phyloP scores from a whole-genome alignment of 2,113 vertebrate species.

The Bombycilla garrulus region DNA sequence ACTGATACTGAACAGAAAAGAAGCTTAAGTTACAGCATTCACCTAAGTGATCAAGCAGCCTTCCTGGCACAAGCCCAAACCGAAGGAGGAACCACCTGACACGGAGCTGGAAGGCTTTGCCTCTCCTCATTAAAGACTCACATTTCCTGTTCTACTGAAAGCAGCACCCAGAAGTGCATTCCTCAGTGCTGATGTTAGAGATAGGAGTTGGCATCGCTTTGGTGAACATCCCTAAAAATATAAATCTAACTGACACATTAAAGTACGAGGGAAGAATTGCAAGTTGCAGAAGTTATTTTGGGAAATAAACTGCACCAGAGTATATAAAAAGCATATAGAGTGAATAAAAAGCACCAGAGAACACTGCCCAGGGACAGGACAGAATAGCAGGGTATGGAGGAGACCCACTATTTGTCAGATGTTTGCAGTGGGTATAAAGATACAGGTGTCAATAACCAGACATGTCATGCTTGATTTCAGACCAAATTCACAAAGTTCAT shows the following conservation, averaged over 20 bases:
- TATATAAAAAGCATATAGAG: too few species aligned
- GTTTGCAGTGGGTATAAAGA: not conserved
- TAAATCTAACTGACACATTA: not conserved
- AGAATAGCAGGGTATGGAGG: rapidly evolving
- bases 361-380: not conserved
- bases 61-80: not conserved
- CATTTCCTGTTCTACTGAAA: conserved; percentile 19
- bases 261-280: not conserved
- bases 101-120: not conserved
- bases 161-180: not conserved
- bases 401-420: not conserved
- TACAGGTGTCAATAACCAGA: not conserved
- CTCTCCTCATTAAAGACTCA: not conserved
- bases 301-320: not conserved
- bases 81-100: not conserved
- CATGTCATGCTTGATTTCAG: not conserved
- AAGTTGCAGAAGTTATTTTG: not conserved
- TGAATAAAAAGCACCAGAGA: not conserved
- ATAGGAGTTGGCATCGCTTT: not conserved
- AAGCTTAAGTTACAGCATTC: not conserved
- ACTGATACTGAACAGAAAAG: not conserved
- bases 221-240: not conserved
- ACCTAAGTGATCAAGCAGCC: not conserved
- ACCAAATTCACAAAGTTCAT: not conserved
- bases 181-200: not conserved